These are phyloP conservation scores for Myiotriccus ornatus DNA, from an alignment of 2,797 vertebrate genomes.

Conservation along the genomic window DNA sequence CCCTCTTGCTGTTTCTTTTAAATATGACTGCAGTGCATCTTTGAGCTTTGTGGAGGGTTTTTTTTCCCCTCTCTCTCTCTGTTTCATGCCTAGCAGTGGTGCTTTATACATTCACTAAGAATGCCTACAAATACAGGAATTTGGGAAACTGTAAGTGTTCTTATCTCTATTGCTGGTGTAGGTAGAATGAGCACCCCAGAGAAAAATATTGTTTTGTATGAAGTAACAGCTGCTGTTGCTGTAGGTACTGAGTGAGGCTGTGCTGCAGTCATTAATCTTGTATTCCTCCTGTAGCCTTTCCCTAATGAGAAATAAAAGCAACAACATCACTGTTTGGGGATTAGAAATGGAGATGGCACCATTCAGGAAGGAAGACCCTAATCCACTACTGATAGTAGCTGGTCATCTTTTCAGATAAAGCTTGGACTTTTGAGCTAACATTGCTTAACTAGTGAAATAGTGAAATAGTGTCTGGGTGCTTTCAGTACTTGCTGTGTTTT, in stretches of 20 bases:
- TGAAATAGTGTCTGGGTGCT: background rate
- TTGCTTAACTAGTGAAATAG: background rate
- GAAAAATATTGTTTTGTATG: constrained; percentile 49
- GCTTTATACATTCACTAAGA: background rate
- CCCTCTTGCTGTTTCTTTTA: constrained; percentile 48
- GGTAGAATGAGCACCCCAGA: background rate
- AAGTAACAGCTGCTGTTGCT: constrained; percentile 51
- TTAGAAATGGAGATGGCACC: background rate
- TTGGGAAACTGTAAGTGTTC: constrained; percentile 2
- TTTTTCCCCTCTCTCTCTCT: background rate
- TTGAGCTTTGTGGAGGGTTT: background rate
- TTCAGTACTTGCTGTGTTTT: background rate
- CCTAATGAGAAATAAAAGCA: constrained; percentile 50
- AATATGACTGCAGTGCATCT: background rate
- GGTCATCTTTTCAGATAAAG: background rate
- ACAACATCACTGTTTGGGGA: background rate
- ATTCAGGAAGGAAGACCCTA: background rate
- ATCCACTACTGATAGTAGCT: background rate
- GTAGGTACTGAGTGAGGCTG: constrained; percentile 22
- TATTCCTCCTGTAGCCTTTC: background rate
- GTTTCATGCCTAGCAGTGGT: background rate
- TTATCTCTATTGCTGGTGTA: constrained; percentile 49
- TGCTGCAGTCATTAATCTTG: constrained; percentile 59
- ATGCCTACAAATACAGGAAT: constrained; percentile 38
- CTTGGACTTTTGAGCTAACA: background rate